These are phyloP conservation scores for Callocephalon fimbriatum DNA, from an alignment of 2,113 vertebrate species.

Conservation along the genomic window DNA sequence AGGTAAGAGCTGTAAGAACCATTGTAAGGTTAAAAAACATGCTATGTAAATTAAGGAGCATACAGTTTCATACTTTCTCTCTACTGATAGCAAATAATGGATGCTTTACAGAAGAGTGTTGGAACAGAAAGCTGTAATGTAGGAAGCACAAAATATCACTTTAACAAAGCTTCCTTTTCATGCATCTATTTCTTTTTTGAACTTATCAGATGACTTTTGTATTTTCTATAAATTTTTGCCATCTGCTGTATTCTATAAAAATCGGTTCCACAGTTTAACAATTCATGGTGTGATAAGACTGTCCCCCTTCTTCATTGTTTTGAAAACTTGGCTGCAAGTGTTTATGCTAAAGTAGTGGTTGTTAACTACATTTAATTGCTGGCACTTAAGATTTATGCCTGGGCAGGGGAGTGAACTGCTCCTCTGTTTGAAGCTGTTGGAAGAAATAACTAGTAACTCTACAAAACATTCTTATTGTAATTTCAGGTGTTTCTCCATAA, in stretches of 20 bases:
- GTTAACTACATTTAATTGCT: neutral
- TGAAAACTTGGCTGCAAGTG: neutral
- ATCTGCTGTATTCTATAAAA: slow-evolving; percentile 19
- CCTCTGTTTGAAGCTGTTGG: neutral
- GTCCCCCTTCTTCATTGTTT: neutral
- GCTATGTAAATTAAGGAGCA: neutral
- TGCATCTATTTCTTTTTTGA: neutral
- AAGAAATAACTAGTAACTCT: neutral
- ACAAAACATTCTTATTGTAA: neutral
- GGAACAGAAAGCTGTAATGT: neutral
- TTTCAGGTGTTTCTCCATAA: neutral
- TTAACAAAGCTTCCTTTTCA: neutral
- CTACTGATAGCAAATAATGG: neutral
- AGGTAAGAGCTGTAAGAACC: neutral
- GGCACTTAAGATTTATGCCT: neutral
- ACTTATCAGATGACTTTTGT: neutral
- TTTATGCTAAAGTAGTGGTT: neutral
- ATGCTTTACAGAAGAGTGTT: neutral
- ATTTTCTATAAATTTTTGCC: neutral
- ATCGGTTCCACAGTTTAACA: neutral
- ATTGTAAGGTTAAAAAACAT: neutral
- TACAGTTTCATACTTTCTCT: neutral
- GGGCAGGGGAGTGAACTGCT: neutral
- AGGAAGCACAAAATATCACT: slow-evolving; percentile 4
- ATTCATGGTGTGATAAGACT: neutral